Conservation (phyloP, 2,797 vertebrate genomes). For the Dermochelys coriacea region DNA sequence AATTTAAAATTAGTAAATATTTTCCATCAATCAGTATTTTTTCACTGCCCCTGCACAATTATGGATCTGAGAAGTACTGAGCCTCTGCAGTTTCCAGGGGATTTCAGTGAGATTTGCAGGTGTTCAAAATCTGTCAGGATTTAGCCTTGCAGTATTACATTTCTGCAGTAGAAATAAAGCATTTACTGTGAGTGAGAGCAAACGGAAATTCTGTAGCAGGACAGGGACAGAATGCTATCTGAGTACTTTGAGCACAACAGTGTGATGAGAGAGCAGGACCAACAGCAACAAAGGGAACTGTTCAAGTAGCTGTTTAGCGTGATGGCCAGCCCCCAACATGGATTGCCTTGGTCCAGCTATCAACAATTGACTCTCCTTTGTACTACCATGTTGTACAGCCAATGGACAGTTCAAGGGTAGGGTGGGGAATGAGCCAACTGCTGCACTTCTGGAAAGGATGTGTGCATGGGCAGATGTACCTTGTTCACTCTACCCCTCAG, state of each 20-base stretch:
- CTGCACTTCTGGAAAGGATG: neutral
- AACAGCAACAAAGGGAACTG: neutral
- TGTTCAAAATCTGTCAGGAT: neutral
- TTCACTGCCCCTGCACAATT: neutral
- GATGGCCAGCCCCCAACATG: neutral
- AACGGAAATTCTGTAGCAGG: neutral
- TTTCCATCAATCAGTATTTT: conserved; percentile 12
- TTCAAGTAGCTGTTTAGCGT: neutral
- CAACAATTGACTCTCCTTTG: neutral
- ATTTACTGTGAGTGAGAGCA: neutral
- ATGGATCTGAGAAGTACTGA: neutral
- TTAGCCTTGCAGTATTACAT: accelerated
- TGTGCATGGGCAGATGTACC: neutral
- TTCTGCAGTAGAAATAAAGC: neutral
- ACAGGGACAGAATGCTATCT: neutral
- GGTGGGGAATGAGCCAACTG: neutral
- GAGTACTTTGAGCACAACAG: neutral
- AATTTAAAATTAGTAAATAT: neutral
- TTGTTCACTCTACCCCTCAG: neutral
- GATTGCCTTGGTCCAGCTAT: neutral
- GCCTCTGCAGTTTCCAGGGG: neutral
- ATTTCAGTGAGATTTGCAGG: conserved; percentile 6
- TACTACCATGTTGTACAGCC: neutral
- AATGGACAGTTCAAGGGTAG: neutral
- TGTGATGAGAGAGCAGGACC: neutral